Conservation (phyloP, 2,888 invertebrate genomes). For the Sylvicola fuscatus region DNA sequence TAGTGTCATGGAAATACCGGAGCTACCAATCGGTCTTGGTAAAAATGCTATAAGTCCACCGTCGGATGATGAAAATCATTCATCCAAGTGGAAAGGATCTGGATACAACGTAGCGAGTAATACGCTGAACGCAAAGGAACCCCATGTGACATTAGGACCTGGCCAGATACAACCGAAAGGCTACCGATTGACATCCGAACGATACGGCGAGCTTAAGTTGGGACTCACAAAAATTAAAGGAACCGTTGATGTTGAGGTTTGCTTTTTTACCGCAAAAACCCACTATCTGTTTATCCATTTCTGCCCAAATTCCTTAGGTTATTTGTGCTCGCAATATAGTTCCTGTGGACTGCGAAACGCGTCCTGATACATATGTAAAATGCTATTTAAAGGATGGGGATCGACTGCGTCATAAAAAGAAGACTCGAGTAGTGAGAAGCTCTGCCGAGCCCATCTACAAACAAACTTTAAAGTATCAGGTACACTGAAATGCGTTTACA, state of each 20-base stretch:
- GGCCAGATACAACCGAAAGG: constrained; percentile 65
- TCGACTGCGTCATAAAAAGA: constrained; percentile 76
- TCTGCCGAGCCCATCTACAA: constrained; percentile 69
- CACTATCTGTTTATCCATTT: constrained; percentile 1
- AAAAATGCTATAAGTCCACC: constrained; percentile 33
- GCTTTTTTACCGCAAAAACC: constrained; percentile 4
- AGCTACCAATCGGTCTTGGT: constrained; percentile 16
- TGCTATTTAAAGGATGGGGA: constrained; percentile 80
- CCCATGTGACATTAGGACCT: constrained; percentile 39
- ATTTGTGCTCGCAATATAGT: constrained; percentile 49
- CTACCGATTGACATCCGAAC: constrained; percentile 43
- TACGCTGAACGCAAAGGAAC: constrained; percentile 8
- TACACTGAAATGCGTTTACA: constrained; percentile 12
- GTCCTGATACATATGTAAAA: constrained; percentile 81
- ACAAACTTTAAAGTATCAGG: constrained; percentile 73
- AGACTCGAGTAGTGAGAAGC: constrained; percentile 66
- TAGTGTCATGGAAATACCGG: constrained; percentile 33
- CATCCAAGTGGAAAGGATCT: constrained; percentile 15
- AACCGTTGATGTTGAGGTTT: constrained; percentile 68
- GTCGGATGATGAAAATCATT: constrained; percentile 26
- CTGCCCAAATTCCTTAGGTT: constrained; percentile 21
- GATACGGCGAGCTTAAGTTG: constrained; percentile 65
- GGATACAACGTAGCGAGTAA: constrained; percentile 6
- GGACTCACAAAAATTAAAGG: constrained; percentile 81
- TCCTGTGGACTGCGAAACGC: constrained; percentile 46